phyloP scores from a whole-genome alignment of 2,113 vertebrate genomes.

The Anarrhichthys ocellatus region DNA sequence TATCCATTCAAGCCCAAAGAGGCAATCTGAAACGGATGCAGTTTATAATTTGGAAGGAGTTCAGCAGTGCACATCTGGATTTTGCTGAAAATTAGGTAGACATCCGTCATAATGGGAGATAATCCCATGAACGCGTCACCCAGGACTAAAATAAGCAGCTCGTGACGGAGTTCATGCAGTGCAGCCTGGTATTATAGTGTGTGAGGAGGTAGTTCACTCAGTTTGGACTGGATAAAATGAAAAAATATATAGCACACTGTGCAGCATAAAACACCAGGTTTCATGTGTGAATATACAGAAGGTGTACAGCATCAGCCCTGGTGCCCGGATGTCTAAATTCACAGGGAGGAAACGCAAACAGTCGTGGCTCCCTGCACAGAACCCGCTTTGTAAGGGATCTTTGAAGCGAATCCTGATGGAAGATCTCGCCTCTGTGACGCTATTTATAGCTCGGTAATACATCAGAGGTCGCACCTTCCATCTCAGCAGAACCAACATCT shows the following conservation, averaged over 20 bases:
- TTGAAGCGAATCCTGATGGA: constrained; percentile 75
- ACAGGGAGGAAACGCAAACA: constrained; percentile 49
- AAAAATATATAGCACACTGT: constrained; percentile 1
- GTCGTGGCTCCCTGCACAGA: constrained; percentile 55
- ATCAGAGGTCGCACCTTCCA: constrained; percentile 77
- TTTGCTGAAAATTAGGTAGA: constrained; percentile 50
- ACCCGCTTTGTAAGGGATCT: constrained; percentile 73
- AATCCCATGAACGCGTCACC: constrained; percentile 51
- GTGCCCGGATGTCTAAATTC: constrained; percentile 43
- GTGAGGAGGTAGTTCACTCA: constrained; percentile 1
- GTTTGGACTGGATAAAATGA: constrained; percentile 17
- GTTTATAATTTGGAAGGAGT: constrained; percentile 33
- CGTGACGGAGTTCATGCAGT: constrained; percentile 22
- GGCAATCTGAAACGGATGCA: constrained; percentile 45
- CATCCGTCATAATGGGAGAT: constrained; percentile 45
- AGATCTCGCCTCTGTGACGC: constrained; percentile 71
- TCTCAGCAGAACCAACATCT: constrained; percentile 77
- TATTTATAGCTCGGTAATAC: constrained; percentile 82
- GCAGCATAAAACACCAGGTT: constrained; percentile 7
- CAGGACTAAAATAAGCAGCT: constrained; percentile 39
- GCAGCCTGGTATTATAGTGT: not conserved
- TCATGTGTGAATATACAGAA: constrained; percentile 21
- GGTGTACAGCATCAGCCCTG: constrained; percentile 22
- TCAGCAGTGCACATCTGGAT: constrained; percentile 49
- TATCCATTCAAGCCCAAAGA: constrained; percentile 12